These are phyloP conservation scores for Oreochromis spilurus DNA, from an alignment of 2,113 vertebrate genomes.

Conservation along the genomic window DNA sequence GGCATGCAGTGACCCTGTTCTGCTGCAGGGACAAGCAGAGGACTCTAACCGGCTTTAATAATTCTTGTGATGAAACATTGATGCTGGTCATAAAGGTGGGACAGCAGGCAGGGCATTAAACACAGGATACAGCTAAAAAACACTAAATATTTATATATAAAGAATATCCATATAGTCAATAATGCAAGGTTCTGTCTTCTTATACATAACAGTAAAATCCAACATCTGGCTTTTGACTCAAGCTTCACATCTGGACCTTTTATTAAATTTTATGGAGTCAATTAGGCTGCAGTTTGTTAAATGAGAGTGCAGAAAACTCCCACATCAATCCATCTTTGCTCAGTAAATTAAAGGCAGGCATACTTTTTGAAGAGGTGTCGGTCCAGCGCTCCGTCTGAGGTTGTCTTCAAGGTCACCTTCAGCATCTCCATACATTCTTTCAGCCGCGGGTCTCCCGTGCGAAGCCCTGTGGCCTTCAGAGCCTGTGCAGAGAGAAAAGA, in stretches of 20 bases:
- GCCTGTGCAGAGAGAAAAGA: slow-evolving; percentile 71
- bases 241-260: not conserved
- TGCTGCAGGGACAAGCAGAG: not conserved
- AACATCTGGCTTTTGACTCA: not conserved
- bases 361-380: slow-evolving; percentile 99
- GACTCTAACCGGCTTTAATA: not conserved
- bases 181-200: not conserved
- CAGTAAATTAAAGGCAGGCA: not conserved
- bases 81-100: not conserved
- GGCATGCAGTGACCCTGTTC: not conserved
- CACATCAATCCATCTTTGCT: not conserved
- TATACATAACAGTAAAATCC: not conserved
- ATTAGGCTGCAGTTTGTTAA: not conserved
- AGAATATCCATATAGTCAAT: not conserved
- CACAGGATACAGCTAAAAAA: not conserved
- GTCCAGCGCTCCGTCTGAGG: slow-evolving; percentile 94
- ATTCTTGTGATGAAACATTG: not conserved
- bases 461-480: slow-evolving; percentile 93
- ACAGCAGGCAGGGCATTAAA: not conserved
- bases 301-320: not conserved
- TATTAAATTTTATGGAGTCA: not conserved
- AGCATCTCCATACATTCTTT: slow-evolving; percentile 99
- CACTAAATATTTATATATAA: not conserved
- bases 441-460: slow-evolving; percentile 92
- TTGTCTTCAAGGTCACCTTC: slow-evolving; percentile 89